Percentiles rank a stretch among this genome's conserved stretches.
Evolutionary conservation across 2,888 invertebrate species (phyloP).

Genomic region (Macropis europaea): DNA sequence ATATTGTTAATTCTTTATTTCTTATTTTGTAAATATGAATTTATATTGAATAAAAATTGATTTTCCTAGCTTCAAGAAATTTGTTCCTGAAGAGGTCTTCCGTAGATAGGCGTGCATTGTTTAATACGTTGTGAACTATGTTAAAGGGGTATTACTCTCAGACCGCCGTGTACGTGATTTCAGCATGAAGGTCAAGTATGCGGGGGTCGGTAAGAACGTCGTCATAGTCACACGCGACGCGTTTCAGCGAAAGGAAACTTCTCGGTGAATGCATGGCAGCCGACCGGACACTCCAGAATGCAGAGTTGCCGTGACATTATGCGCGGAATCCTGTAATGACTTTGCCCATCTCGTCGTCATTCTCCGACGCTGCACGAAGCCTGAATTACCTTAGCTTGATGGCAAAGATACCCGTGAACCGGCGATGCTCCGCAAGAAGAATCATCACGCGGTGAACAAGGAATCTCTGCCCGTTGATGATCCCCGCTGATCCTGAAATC

Average conservation of each 20-base stretch:
- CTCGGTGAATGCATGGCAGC: slow-evolving; percentile 48
- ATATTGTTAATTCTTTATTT: too few species aligned
- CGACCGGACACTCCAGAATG: slow-evolving; percentile 59
- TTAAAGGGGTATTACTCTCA: too few species aligned
- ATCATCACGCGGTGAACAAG: not conserved
- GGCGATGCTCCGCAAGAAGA: not conserved
- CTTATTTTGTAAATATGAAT: too few species aligned
- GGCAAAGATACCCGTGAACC: slow-evolving; percentile 31
- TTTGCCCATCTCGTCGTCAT: slow-evolving; percentile 63
- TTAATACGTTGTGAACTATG: too few species aligned
- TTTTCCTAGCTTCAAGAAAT: too few species aligned
- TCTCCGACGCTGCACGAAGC: slow-evolving; percentile 45
- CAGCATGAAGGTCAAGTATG: slow-evolving; percentile 3
- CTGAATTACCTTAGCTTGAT: slow-evolving; percentile 36
- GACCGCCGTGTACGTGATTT: too few species aligned
- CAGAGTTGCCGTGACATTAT: slow-evolving; percentile 58
- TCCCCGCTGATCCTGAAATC: too few species aligned
- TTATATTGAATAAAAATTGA: too few species aligned
- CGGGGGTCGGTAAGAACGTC: slow-evolving; percentile 26
- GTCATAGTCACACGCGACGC: slow-evolving; percentile 18
- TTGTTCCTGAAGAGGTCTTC: too few species aligned
- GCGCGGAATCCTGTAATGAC: slow-evolving; percentile 66
- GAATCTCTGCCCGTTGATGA: too few species aligned
- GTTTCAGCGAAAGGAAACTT: slow-evolving; percentile 29
- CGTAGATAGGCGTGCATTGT: too few species aligned